Evolutionary conservation across 2,888 invertebrate genomes (phyloP).

Genomic region (Rotaria socialis): DNA sequence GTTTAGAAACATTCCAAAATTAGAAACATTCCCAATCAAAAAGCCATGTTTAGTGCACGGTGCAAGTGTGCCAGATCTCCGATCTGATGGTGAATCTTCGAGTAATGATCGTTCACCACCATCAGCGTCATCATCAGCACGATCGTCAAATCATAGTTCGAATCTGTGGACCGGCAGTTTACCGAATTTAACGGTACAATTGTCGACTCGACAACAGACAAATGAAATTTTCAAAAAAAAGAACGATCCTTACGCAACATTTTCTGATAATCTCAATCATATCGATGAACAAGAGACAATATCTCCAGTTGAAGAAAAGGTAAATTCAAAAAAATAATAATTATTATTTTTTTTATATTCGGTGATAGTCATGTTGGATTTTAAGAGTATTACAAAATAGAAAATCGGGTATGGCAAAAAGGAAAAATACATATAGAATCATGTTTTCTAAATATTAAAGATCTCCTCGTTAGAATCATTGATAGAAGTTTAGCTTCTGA

Average conservation of each 20-base stretch:
- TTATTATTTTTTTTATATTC: no score
- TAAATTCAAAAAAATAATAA: neutral
- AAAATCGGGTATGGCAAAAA: no score
- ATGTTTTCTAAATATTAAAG: no score
- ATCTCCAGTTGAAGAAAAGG: neutral
- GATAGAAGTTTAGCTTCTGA: no score
- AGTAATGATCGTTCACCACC: neutral
- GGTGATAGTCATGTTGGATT: no score
- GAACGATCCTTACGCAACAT: neutral
- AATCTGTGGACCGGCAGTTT: conserved; percentile 6
- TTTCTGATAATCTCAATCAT: neutral
- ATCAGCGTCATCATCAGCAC: neutral
- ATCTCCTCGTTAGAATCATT: no score
- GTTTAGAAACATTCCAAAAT: conserved; percentile 6
- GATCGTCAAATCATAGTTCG: neutral
- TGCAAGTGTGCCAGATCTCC: conserved; percentile 11
- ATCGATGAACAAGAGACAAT: neutral
- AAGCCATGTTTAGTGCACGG: neutral
- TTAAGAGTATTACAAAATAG: no score
- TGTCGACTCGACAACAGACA: neutral
- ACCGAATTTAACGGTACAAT: conserved; percentile 15
- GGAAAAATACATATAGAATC: no score
- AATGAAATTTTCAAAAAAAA: neutral
- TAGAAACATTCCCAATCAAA: neutral
- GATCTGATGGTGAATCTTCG: conserved; percentile 1